These are phyloP conservation scores for Pseudochirops corinnae DNA, from an alignment of 2,797 vertebrate species.

Conservation along the genomic window DNA sequence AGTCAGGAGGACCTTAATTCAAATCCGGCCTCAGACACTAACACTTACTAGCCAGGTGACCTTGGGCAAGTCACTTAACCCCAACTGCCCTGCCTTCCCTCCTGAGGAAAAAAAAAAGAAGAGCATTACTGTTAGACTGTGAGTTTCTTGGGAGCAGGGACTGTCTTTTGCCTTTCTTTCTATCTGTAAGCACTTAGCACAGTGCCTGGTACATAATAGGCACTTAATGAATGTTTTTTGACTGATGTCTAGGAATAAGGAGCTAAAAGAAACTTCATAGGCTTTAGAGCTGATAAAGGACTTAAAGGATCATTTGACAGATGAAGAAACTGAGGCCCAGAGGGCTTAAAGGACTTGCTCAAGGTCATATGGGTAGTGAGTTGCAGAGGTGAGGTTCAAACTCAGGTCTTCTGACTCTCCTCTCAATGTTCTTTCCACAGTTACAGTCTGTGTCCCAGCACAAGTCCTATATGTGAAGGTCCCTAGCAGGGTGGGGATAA, in stretches of 20 bases:
- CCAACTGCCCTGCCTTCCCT: too few species aligned
- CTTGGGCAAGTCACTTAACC: too few species aligned
- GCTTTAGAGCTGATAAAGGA: background rate
- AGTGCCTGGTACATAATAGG: background rate
- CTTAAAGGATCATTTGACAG: background rate
- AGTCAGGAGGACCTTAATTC: too few species aligned
- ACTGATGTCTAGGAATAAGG: background rate
- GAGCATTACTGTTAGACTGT: background rate
- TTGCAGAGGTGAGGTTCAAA: background rate
- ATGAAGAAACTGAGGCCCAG: background rate
- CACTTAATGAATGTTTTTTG: background rate
- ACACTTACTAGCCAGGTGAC: too few species aligned
- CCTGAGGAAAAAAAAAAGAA: too few species aligned
- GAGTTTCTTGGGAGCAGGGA: background rate
- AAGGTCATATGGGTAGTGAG: background rate
- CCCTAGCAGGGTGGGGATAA: background rate
- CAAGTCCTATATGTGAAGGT: background rate
- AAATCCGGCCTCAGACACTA: too few species aligned
- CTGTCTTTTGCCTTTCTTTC: background rate
- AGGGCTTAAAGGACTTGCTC: background rate
- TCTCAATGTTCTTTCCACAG: background rate
- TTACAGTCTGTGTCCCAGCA: background rate
- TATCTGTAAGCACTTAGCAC: background rate
- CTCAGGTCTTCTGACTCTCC: background rate
- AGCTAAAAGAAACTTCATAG: background rate